Evolutionary conservation across 2,888 invertebrate species (phyloP).

Genomic region (Xestia ashworthii): DNA sequence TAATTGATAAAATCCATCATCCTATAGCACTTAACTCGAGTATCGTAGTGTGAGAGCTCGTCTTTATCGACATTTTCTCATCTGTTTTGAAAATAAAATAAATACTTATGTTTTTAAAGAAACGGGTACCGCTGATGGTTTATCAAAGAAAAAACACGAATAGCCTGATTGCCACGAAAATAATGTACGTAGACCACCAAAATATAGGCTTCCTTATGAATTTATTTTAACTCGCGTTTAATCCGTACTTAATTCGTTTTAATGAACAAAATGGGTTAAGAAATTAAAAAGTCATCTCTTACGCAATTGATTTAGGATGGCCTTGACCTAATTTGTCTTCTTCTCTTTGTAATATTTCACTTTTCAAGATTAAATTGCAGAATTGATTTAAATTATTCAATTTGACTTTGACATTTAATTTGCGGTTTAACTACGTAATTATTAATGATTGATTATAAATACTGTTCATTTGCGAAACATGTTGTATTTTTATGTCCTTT

Average conservation of each 20-base stretch:
- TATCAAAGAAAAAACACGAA: background rate
- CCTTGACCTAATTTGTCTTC: background rate
- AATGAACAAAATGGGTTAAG: background rate
- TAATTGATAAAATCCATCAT: slow-evolving; percentile 57
- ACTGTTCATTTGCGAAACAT: background rate
- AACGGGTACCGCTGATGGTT: background rate
- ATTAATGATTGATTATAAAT: background rate
- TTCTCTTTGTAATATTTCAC: background rate
- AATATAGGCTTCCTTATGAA: background rate
- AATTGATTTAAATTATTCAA: background rate
- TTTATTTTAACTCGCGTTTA: no score
- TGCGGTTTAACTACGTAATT: background rate
- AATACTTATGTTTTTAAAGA: background rate
- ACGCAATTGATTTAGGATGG: background rate
- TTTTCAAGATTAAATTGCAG: background rate
- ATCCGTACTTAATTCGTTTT: background rate
- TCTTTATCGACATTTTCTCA: background rate
- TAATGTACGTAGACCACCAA: background rate
- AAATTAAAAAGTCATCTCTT: background rate
- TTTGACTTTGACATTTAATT: background rate
- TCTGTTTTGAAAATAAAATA: background rate
- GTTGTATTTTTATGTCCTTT: no score
- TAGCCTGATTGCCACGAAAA: background rate
- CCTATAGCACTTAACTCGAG: slow-evolving; percentile 29
- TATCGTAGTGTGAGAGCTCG: slow-evolving; percentile 19